Evolutionary conservation across 1,140 invertebrate species (phyloP).

Genomic region (Meloidogyne hapla): DNA sequence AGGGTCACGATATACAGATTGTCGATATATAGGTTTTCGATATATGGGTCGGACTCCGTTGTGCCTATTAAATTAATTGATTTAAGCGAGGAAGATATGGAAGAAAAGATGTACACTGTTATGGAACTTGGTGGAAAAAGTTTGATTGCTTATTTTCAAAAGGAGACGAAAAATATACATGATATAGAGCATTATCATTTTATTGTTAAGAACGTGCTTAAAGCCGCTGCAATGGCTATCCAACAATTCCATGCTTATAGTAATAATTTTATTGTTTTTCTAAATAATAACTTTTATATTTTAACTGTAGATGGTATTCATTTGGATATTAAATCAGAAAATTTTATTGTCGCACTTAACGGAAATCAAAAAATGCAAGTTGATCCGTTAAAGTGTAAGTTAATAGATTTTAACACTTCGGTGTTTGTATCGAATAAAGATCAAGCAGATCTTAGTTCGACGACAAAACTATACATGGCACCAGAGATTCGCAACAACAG

Average conservation of each 20-base stretch:
- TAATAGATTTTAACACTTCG: slow-evolving; percentile 3
- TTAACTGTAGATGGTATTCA: not conserved
- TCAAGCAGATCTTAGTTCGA: not conserved
- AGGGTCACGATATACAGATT: no score
- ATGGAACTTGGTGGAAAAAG: not conserved
- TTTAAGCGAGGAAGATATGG: not conserved
- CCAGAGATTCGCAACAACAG: not conserved
- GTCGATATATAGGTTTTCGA: no score
- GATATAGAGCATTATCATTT: not conserved
- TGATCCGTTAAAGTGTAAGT: not conserved
- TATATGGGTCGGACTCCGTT: no score
- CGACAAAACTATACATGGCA: not conserved
- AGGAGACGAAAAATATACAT: not conserved
- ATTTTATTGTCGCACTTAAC: not conserved
- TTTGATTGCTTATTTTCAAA: not conserved
- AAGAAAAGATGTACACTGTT: not conserved
- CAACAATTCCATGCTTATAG: not conserved
- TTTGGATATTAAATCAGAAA: not conserved
- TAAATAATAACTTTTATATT: not conserved
- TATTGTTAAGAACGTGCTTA: not conserved
- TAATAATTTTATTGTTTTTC: not conserved
- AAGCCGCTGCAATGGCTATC: not conserved
- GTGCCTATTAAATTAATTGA: not conserved
- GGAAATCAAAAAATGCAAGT: not conserved
- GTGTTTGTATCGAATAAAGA: not conserved